phyloP scores from a whole-genome alignment of 1,140 invertebrate species.

The Tetragnatha versicolor region DNA sequence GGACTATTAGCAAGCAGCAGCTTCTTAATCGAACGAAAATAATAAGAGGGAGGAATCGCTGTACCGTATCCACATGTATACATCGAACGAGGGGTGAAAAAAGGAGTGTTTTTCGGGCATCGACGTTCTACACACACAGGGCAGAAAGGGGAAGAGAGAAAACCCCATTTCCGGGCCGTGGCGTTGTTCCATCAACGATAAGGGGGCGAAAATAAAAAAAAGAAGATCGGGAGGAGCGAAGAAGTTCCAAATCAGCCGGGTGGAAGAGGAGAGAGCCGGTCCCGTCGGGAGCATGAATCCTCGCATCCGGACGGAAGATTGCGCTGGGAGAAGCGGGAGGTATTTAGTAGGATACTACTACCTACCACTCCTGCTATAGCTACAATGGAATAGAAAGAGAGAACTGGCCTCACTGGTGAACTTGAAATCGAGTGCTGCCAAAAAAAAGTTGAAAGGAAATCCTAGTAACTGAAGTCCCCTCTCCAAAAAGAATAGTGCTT shows the following conservation, averaged over 20 bases:
- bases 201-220: slow-evolving; percentile 7
- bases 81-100: slow-evolving; percentile 3
- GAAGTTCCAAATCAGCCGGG: slow-evolving; percentile 31
- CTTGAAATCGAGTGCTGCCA: too few relatives aligned
- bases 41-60: too few relatives aligned
- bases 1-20: too few relatives aligned
- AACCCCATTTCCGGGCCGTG: slow-evolving; percentile 51
- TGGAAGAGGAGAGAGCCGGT: slow-evolving; percentile 11
- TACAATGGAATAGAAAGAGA: too few relatives aligned
- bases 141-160: slow-evolving; percentile 14
- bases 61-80: slow-evolving; percentile 31
- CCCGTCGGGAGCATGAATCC: slow-evolving; percentile 2
- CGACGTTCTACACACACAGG: slow-evolving; percentile 38
- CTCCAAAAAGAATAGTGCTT: too few relatives aligned
- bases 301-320: background rate
- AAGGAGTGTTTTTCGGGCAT: slow-evolving; percentile 23
- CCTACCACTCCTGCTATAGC: too few relatives aligned
- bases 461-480: too few relatives aligned
- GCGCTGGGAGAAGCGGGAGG: background rate
- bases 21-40: too few relatives aligned
- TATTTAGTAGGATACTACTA: too few relatives aligned
- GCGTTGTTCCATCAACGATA: slow-evolving; percentile 52
- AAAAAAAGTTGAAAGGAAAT: too few relatives aligned
- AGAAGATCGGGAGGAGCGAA: slow-evolving; percentile 16
- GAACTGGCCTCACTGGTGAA: too few relatives aligned